These are phyloP conservation scores for Temnothorax curvispinosus DNA, from an alignment of 1,140 invertebrate species.

Conservation along the genomic window DNA sequence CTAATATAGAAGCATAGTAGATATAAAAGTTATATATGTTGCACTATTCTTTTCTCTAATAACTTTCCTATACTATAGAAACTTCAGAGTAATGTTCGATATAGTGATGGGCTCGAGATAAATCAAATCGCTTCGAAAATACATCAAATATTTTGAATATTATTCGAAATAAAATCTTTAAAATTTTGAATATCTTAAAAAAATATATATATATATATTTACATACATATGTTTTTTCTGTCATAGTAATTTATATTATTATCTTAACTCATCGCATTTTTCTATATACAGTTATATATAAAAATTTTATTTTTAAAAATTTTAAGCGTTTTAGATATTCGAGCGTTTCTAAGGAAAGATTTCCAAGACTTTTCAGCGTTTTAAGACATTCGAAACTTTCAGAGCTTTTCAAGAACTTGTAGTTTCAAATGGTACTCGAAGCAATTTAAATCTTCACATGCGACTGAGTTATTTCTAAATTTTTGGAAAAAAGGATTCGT, in stretches of 20 bases:
- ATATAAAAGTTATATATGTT: neutral
- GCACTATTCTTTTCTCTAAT: neutral
- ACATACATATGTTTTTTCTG: neutral
- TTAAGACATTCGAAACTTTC: neutral
- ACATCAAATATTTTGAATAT: neutral
- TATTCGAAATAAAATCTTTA: too few species aligned
- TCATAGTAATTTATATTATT: neutral
- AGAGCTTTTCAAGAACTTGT: neutral
- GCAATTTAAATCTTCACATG: neutral
- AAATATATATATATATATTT: too few species aligned
- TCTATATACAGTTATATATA: neutral
- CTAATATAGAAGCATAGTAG: neutral
- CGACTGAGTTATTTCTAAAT: neutral
- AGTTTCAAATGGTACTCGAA: neutral
- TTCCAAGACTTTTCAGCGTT: neutral
- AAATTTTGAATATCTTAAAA: too few species aligned
- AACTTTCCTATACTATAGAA: neutral
- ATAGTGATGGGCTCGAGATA: neutral
- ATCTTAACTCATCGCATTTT: neutral
- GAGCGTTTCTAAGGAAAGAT: neutral
- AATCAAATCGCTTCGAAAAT: neutral
- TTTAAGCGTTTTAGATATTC: neutral
- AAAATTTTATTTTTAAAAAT: neutral
- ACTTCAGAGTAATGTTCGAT: neutral
- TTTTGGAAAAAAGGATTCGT: neutral